A percentile compares a stretch with the other conserved stretches of the same genome.
Conservation (phyloP, 2,113 vertebrate genomes). For the Pterocles gutturalis region DNA sequence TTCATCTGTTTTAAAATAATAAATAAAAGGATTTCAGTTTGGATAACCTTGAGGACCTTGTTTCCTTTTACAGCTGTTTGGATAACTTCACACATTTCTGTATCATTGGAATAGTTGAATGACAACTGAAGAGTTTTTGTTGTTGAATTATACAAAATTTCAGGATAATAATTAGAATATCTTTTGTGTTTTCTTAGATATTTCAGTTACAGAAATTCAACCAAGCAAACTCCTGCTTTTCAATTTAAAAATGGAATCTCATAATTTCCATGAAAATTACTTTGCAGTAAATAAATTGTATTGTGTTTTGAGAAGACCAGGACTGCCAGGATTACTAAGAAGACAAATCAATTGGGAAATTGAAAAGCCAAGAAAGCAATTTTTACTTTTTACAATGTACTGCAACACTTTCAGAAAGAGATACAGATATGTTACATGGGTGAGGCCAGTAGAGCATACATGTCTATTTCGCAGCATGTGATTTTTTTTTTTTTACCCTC, state of each 20-base stretch:
- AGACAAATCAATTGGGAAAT: not conserved
- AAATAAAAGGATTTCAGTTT: not conserved
- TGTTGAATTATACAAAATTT: not conserved
- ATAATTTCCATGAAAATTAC: not conserved
- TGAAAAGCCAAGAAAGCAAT: not conserved
- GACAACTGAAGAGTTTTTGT: not conserved
- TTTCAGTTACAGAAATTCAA: not conserved
- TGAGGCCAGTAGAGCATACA: not conserved
- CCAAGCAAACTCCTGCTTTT: not conserved
- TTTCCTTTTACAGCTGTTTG: not conserved
- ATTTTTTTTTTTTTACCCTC: not conserved
- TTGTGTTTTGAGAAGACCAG: not conserved
- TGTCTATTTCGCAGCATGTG: not conserved
- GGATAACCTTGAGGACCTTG: not conserved
- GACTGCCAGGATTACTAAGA: not conserved
- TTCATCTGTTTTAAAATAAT: not conserved
- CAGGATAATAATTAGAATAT: not conserved
- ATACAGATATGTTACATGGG: not conserved
- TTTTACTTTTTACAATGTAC: not conserved
- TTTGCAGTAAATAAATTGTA: not conserved
- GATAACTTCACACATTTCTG: not conserved
- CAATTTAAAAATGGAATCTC: not conserved
- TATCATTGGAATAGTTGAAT: not conserved
- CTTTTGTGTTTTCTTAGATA: not conserved
- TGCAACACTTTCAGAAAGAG: not conserved